phyloP scores from a whole-genome alignment of 2,888 invertebrate species.

The Oscheius sp. region DNA sequence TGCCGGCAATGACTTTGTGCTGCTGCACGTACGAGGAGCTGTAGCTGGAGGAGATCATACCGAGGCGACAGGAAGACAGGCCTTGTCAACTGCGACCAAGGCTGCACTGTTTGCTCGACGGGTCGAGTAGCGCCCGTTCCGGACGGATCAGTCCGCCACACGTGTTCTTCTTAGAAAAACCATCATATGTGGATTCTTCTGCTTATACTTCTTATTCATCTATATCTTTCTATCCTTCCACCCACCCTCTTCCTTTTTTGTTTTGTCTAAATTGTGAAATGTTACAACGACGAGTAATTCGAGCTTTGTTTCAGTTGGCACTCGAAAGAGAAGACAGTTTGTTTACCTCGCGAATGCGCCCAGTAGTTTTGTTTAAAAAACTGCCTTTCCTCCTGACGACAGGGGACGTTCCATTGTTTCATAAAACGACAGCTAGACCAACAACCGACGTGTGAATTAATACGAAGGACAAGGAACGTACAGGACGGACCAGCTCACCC shows the following conservation, averaged over 20 bases:
- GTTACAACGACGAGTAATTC: constrained; percentile 7
- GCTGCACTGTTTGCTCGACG: constrained; percentile 18
- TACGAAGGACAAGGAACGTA: constrained; percentile 5
- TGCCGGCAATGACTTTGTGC: constrained; percentile 7
- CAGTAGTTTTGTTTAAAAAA: constrained; percentile 23
- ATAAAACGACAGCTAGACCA: not conserved
- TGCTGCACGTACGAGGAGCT: constrained; percentile 17
- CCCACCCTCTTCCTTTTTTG: not conserved
- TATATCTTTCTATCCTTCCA: not conserved
- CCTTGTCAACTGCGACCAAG: constrained; percentile 13
- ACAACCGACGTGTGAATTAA: constrained; percentile 1
- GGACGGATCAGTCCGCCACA: constrained; percentile 25
- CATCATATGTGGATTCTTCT: not conserved
- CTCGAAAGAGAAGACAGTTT: constrained; percentile 3
- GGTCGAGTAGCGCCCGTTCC: constrained; percentile 30
- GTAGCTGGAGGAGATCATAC: constrained; percentile 24
- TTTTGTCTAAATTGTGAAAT: not conserved
- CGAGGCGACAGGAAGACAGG: constrained; percentile 21
- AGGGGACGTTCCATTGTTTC: not conserved
- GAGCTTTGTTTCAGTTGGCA: constrained; percentile 23
- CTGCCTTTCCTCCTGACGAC: not conserved
- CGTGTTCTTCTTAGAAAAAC: not conserved
- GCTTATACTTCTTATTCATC: not conserved
- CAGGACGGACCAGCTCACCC: not conserved
- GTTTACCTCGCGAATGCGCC: constrained; percentile 25